phyloP scores from a whole-genome alignment of 2,113 vertebrate species.

The Microtus montanus region DNA sequence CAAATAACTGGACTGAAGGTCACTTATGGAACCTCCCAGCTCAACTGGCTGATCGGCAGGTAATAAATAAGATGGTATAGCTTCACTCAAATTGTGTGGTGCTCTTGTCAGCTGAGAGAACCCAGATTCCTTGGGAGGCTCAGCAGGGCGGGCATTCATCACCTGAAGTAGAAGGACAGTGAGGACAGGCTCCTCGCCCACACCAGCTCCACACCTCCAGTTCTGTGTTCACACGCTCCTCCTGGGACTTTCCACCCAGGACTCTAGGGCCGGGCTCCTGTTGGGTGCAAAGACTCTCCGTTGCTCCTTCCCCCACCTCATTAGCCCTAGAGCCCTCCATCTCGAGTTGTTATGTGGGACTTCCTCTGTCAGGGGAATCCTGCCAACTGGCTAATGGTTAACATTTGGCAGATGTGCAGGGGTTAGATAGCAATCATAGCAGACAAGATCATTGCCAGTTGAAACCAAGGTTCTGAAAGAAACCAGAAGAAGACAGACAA shows the following conservation, averaged over 20 bases:
- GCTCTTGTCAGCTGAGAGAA: neutral
- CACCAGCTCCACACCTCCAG: neutral
- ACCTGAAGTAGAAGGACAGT: neutral
- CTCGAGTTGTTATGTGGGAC: neutral
- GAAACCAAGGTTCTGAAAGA: neutral
- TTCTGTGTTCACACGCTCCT: neutral
- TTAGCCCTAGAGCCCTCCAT: neutral
- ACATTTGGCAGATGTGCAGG: neutral
- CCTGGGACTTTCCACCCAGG: neutral
- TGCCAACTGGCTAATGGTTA: neutral
- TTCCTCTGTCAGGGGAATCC: neutral
- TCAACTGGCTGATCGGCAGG: neutral
- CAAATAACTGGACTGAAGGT: neutral
- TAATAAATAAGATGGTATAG: neutral
- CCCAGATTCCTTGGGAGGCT: neutral
- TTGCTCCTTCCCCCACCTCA: neutral
- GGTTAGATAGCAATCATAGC: neutral
- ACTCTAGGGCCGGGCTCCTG: neutral
- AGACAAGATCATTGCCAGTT: neutral
- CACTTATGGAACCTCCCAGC: neutral
- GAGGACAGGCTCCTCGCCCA: neutral
- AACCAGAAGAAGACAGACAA: neutral
- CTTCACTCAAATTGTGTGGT: neutral
- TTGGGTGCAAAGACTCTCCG: neutral
- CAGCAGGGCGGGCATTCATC: neutral